phyloP scores from a whole-genome alignment of 2,797 vertebrate genomes.

The Cryptoprocta ferox region DNA sequence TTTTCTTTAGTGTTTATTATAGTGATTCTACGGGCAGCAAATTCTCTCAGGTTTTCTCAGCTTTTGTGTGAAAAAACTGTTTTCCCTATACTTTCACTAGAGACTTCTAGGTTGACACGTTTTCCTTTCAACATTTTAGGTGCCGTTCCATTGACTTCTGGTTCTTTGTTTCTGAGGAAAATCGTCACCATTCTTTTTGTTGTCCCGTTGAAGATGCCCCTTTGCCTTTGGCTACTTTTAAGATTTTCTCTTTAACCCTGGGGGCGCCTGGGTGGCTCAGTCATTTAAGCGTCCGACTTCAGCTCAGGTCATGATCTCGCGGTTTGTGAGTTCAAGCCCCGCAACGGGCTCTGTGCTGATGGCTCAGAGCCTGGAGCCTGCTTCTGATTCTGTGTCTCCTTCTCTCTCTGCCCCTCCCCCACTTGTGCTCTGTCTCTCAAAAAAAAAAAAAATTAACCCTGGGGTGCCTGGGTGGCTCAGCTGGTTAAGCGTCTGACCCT shows the following conservation, averaged over 20 bases:
- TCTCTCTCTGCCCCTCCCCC: no score
- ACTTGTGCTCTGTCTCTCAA: no score
- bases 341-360: no score
- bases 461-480: no score
- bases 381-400: no score
- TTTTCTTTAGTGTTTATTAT: not conserved
- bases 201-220: not conserved
- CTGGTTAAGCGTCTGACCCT: no score
- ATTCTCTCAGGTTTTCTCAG: not conserved
- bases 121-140: not conserved
- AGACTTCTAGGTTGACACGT: not conserved
- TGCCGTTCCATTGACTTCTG: not conserved
- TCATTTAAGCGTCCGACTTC: no score
- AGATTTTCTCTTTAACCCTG: not conserved
- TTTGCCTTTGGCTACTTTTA: not conserved
- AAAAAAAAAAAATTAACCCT: not conserved
- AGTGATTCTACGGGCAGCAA: not conserved
- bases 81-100: not conserved
- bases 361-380: no score
- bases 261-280: no score
- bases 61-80: not conserved
- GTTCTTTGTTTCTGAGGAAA: not conserved
- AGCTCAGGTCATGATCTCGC: no score
- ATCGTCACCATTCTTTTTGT: not conserved
- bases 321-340: no score